Evolutionary conservation across 1,140 invertebrate genomes (phyloP).

Genomic region (Camponotus floridanus): DNA sequence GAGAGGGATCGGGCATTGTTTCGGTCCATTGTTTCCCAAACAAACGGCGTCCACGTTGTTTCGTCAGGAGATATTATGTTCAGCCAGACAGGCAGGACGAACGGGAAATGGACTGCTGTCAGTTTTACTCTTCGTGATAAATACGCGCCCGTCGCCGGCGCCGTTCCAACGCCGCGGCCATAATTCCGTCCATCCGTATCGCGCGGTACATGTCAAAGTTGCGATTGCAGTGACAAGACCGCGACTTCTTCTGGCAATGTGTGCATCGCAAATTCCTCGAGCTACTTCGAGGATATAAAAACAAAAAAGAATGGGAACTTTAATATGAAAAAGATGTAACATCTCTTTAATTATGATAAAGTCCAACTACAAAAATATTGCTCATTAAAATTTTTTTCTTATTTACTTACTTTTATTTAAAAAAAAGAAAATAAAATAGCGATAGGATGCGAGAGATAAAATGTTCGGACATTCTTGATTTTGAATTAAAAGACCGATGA

Average conservation of each 20-base stretch:
- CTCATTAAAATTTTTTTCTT: neutral
- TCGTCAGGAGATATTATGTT: constrained; percentile 85
- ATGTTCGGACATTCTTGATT: neutral
- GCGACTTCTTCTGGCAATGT: neutral
- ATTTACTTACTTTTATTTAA: neutral
- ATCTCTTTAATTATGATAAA: no score
- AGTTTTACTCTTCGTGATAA: constrained; percentile 85
- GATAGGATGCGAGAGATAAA: neutral
- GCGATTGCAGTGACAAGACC: neutral
- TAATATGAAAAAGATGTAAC: neutral
- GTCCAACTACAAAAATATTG: neutral
- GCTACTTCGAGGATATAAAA: neutral
- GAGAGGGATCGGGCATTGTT: constrained; percentile 82
- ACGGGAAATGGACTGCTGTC: constrained; percentile 86
- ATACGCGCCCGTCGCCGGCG: constrained; percentile 76
- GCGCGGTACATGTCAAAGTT: constrained; percentile 47
- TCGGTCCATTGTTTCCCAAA: constrained; percentile 85
- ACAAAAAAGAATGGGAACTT: neutral
- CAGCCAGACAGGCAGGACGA: constrained; percentile 83
- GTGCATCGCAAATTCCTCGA: neutral
- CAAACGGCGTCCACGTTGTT: constrained; percentile 85
- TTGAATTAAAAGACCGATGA: neutral
- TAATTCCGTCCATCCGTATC: constrained; percentile 69
- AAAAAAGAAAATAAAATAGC: no score
- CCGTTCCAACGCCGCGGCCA: constrained; percentile 23